Base-by-base conservation (phyloP, 1,140 invertebrate species). In the Charaxes varanes region DNA sequence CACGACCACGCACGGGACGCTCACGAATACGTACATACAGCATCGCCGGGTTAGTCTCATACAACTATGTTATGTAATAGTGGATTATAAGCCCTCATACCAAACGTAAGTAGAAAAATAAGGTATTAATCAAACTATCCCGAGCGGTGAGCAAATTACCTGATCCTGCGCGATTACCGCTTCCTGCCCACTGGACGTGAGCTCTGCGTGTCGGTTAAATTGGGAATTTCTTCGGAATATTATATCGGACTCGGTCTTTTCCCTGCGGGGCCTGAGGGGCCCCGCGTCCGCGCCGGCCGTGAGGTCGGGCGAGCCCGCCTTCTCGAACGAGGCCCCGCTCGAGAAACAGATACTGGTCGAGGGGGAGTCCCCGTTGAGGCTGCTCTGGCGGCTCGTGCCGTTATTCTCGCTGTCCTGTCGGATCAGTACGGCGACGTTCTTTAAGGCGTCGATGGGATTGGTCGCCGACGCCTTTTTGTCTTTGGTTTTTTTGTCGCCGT, bases 211-310 rank as follows among this genome's bases (percentile, higher is more conserved):
- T 86, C 86, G 60, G 88, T 90, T 86, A 89, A 91, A 92, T 77
- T 58, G 87, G 73, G 86, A 80, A 60, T 69, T 80, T 53, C 88
- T 90, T 49, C 90, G 86, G 60, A 90, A 88, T 19, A 93, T 88
- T 62, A 94, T 93, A 70, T 94, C 92, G 37, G 92, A 93, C 79
- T 95, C 93, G 59, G 93, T 94, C 82, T 94, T 94, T 86, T 94
- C 92, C 50, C 93, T 86, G 55, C 93, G 87, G 10, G 91, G 92
- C 59, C 88, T 86, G 47, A 81, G 63, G 4, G 59, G 24, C 2
- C n/a, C n/a, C n/a, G n/a, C n/a, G n/a, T n/a, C n/a, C n/a, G 74
- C 67, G 33, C 70, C 58, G 4, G 72, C 68, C 2, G 72, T 79
- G n/a, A 79, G 48, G 24, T 80, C 78, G 1, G 66, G 69, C 7